phyloP scores from a whole-genome alignment of 2,113 vertebrate genomes.

The Gorsachius goisagi region DNA sequence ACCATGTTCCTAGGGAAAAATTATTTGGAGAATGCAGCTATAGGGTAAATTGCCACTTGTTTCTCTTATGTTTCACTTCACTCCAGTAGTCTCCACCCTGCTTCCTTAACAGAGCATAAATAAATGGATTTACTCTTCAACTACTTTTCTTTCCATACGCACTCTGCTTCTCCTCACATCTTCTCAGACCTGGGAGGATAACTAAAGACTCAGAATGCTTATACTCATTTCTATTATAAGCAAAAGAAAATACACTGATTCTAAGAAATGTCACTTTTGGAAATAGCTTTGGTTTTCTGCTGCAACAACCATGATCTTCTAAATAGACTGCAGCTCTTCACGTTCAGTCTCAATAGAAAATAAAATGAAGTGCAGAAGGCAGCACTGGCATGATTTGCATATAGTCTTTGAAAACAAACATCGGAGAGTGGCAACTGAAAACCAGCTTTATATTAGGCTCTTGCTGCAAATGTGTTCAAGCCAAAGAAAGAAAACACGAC shows the following conservation, averaged over 20 bases:
- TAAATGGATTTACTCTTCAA: neutral
- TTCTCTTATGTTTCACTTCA: neutral
- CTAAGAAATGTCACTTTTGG: neutral
- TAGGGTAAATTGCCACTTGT: neutral
- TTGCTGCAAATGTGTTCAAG: neutral
- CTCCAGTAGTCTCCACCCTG: neutral
- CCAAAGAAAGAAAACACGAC: neutral
- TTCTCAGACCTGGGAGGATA: neutral
- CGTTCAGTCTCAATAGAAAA: neutral
- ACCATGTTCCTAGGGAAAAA: neutral
- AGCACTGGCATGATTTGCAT: constrained; percentile 16
- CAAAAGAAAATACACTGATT: constrained; percentile 6
- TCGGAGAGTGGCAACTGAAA: neutral
- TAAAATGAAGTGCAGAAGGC: constrained; percentile 47
- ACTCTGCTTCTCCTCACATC: neutral
- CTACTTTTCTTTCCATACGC: neutral
- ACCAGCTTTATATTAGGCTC: neutral
- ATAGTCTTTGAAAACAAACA: neutral
- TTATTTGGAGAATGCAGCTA: neutral
- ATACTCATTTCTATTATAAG: neutral
- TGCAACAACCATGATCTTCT: neutral
- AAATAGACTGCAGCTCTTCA: constrained; percentile 34
- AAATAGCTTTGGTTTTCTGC: constrained; percentile 16
- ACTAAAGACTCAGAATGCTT: neutral
- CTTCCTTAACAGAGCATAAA: neutral